Evolutionary conservation across 2,888 invertebrate species (phyloP).

Genomic region (Thera britannica): DNA sequence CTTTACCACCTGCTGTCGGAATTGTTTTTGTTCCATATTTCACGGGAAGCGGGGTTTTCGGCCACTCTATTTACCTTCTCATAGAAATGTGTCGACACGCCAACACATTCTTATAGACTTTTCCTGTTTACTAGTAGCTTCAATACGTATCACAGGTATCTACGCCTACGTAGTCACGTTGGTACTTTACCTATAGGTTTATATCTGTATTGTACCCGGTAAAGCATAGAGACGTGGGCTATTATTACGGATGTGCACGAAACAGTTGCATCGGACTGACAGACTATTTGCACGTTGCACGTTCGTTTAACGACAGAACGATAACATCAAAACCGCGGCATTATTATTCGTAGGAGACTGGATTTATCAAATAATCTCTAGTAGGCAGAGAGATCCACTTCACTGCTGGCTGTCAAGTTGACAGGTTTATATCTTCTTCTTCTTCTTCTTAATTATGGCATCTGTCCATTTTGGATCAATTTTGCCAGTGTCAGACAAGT

Average conservation of each 20-base stretch:
- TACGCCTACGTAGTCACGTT: neutral
- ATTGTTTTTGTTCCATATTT: constrained; percentile 1
- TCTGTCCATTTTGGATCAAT: too few relatives aligned
- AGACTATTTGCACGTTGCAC: constrained; percentile 19
- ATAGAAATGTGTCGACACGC: neutral
- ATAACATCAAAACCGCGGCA: constrained; percentile 11
- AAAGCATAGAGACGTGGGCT: constrained; percentile 5
- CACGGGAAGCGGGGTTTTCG: neutral
- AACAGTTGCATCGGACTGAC: constrained; percentile 8
- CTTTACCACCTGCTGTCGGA: constrained; percentile 16
- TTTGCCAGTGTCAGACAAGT: too few relatives aligned
- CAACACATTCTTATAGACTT: constrained; percentile 2
- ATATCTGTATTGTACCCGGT: neutral
- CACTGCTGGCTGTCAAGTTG: neutral
- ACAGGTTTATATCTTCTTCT: neutral
- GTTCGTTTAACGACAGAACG: constrained; percentile 5
- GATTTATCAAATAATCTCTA: constrained; percentile 9
- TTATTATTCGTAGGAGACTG: constrained; percentile 6
- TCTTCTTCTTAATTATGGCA: too few relatives aligned
- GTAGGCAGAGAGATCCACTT: neutral
- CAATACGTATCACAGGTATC: neutral
- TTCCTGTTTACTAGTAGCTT: constrained; percentile 13
- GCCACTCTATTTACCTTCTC: neutral
- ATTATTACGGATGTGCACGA: constrained; percentile 11
- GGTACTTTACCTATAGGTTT: neutral